These are phyloP conservation scores for Dipodomys merriami DNA, from an alignment of 2,113 vertebrate genomes.

Conservation along the genomic window DNA sequence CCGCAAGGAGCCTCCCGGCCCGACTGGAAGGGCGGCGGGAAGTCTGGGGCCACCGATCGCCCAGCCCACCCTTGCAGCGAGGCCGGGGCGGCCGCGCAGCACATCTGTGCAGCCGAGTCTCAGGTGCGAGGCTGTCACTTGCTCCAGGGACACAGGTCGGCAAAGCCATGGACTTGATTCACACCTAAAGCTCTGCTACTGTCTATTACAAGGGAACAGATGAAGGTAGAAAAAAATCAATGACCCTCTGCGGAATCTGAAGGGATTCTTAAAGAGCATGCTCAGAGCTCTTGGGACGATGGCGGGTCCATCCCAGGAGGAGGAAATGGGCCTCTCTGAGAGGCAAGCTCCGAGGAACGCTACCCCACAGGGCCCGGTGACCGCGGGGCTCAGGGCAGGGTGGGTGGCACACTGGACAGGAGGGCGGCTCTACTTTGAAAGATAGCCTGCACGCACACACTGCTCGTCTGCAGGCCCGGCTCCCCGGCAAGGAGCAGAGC, in stretches of 20 bases:
- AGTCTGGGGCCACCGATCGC: no score
- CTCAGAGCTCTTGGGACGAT: not conserved
- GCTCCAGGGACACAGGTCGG: fast-evolving
- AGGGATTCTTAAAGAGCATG: not conserved
- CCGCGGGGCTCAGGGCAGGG: not conserved
- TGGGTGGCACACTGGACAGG: fast-evolving
- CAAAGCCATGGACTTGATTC: not conserved
- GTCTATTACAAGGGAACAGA: not conserved
- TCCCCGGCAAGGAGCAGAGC: fast-evolving
- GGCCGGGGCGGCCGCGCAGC: not conserved
- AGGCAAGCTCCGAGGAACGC: not conserved
- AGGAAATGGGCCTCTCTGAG: not conserved
- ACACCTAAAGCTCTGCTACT: not conserved
- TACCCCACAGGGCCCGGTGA: not conserved
- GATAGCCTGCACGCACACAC: fast-evolving
- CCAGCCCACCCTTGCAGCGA: not conserved
- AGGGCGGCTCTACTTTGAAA: not conserved
- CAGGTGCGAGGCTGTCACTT: not conserved
- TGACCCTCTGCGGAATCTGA: not conserved
- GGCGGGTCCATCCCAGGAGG: not conserved
- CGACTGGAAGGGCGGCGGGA: not conserved
- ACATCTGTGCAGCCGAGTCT: not conserved
- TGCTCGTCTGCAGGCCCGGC: fast-evolving
- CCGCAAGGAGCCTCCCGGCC: not conserved
- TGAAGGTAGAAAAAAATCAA: not conserved